Base-by-base conservation (phyloP, 2,797 vertebrate species). In the Pseudochaenichthys georgianus region DNA sequence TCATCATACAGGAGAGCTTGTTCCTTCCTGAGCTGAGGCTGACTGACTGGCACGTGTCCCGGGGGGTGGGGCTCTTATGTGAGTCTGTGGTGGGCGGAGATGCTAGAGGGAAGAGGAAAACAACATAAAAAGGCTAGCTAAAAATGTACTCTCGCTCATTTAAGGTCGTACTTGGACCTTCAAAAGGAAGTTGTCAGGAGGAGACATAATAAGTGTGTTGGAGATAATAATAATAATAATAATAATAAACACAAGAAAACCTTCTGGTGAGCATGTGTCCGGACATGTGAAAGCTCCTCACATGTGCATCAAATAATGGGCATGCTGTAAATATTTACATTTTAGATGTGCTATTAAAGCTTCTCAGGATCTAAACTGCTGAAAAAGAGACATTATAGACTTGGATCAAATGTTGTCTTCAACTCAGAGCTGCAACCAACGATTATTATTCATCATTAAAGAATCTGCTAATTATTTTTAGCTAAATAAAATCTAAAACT, bases 1-100 rank as follows among this genome's bases (percentile, higher is more conserved):
- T 89, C 75, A 78, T 84, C 86, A 93, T 90, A 94, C 85, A 90
- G 89, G 77, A 92, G 90, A 55, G 90, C 82, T 85, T 93, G 92
- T 92, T 92, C 83, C 87, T 84, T 88, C 71, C 77, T 55, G 52
- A 85, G 81, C 21, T 88, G 73, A 85, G 84, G 81, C 21, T 88
- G 73, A 85, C 65, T 82, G 75, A 61, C 82, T 90, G 91, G 91
- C 92, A 93, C 85, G 88, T 93, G 91, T 86, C 82, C 77, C 61
- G 66, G 66, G 84, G 23, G 51, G 66, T 83, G 85, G 72, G 74
- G 88, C 79, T 65, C 75, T 70, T 63, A 42, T 59, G 70, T 73
- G 57, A 38, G 50, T 42, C 71, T 48, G 78, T 78, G 52, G 71
- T 78, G 81, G 69, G 80, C 12, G 64, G 78, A 84, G 55, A 80